Evolutionary conservation across 2,888 invertebrate genomes (phyloP), one percentile per base, ranked within the genome.

Genomic region (Netelia melanura): DNA sequence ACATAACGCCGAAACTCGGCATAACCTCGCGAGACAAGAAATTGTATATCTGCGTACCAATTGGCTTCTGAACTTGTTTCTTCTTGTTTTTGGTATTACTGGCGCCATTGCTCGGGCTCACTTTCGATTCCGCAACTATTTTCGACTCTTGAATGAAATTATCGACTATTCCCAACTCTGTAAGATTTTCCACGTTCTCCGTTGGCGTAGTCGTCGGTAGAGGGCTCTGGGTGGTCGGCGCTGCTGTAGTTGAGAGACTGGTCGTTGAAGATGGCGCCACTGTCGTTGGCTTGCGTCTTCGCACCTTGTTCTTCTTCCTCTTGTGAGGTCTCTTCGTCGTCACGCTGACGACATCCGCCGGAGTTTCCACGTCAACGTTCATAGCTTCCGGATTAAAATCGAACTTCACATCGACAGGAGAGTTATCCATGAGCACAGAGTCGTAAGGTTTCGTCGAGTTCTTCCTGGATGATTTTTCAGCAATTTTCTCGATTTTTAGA

Each of bases 1-100:
- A 94, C 88, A 97, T 97, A 0, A 97, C 96, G 0, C 97, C 97
- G 23, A 97, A 96, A 44, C 97, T 96, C 0, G 97, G 97, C 96
- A 97, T 97, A 0, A 97, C 96, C 94, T 97, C 97, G 88, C 97
- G 95, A 2, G 97, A 97, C 58, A 97, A 93, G 89, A 97, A 97
- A 89, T 97, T 97, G 90, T 97, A 97, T 38, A 97, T 95, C 91
- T 97, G 96, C 0, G 97, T 96, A 10, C 96, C 95, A 0, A 97
- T 95, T 0, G 97, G 96, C 78, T 96, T 95, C 61, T 94, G 94
- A 1, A 90, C 87, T 52, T 91, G 89, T 78, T 92, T 89, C 58
- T 94, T 94, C 92, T 96, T 96, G 79, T 94, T 95, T 86, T 95
- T 95, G 2, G 94, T 94, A 62, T 94, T 92, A 14, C 90, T 93